These are phyloP conservation scores for Xenopus borealis DNA, from an alignment of 2,113 vertebrate species.

Conservation along the genomic window DNA sequence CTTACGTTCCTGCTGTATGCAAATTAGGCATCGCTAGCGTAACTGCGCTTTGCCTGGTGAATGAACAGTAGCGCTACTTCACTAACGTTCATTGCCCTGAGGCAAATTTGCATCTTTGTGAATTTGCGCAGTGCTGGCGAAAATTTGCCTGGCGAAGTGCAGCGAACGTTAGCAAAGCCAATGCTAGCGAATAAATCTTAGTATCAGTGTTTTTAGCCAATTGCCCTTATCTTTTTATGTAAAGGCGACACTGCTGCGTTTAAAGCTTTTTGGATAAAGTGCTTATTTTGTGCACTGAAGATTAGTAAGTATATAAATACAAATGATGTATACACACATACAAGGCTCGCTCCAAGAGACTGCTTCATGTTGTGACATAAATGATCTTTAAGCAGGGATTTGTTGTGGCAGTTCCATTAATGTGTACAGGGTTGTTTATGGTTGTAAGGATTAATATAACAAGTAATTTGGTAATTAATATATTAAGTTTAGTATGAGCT, in stretches of 20 bases:
- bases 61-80: too few relatives aligned
- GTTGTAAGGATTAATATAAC: background rate
- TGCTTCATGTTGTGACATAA: background rate
- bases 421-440: conserved; percentile 5
- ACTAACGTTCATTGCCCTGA: too few relatives aligned
- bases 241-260: background rate
- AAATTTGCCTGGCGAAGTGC: too few relatives aligned
- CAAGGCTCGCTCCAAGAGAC: background rate
- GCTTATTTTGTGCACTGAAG: background rate
- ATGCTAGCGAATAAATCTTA: too few relatives aligned
- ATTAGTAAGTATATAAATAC: background rate
- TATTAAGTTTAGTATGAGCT: background rate
- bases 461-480: background rate
- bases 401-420: background rate
- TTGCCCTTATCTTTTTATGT: too few relatives aligned
- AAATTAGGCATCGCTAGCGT: too few relatives aligned
- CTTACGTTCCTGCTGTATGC: too few relatives aligned
- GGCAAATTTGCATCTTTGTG: too few relatives aligned
- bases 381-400: background rate
- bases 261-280: background rate
- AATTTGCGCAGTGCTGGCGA: too few relatives aligned
- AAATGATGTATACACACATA: background rate
- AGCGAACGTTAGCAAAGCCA: too few relatives aligned
- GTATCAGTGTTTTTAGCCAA: too few relatives aligned
- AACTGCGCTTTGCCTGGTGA: too few relatives aligned